Base-by-base conservation (phyloP, 1,140 invertebrate species). In the Geopemphigus sp. region DNA sequence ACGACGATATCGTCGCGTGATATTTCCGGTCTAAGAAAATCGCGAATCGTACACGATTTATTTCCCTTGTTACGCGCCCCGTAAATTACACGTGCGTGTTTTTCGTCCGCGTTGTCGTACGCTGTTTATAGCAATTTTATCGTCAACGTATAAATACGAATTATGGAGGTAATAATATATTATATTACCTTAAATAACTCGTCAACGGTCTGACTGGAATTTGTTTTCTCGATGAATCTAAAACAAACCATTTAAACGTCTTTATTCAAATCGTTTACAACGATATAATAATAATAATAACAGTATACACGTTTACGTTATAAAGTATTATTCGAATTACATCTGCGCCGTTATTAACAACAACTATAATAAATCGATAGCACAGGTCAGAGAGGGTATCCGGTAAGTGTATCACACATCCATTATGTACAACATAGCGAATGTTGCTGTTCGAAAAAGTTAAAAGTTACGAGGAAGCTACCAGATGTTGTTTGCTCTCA, bases 401-500 rank as follows among this genome's bases (percentile, higher is more conserved):
- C 32, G 14, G 5, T 70, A 70, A 70, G 24, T 29, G n/a, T 54
- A 57, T 32, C 54, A 39, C 54, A 57, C 53, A 57, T 57, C 29
- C 54, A 22, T 39, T 39, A 57, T 59, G 14, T 76, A 76, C 72
- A 76, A 57, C 11, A 76, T 17, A 76, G n/a, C 19, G 72, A 29
- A 24, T 57, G 12, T 59, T 76, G 12, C 53, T 45, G 53, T 74
- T 45, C 39, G 6, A 45, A n/a, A 32, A 76, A 76, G 72, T 76
- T 76, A 76, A 76, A 76, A 76, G 72, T 76, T 76, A 76, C 72
- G 22, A 59, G 54, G 72, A 76, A 56, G 56, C 29, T 45, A 76
- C 12, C 72, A 76, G 72, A 76, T 76, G 72, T 45, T 24, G 26
- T 76, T 59, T 76, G 54, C 57, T 76, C 72, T 57, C 72, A 76